A percentile compares a stretch with the other conserved stretches of the same genome.
These are phyloP conservation scores for Lamellibrachia luymesi DNA, from an alignment of 1,140 invertebrate species.

Conservation along the genomic window DNA sequence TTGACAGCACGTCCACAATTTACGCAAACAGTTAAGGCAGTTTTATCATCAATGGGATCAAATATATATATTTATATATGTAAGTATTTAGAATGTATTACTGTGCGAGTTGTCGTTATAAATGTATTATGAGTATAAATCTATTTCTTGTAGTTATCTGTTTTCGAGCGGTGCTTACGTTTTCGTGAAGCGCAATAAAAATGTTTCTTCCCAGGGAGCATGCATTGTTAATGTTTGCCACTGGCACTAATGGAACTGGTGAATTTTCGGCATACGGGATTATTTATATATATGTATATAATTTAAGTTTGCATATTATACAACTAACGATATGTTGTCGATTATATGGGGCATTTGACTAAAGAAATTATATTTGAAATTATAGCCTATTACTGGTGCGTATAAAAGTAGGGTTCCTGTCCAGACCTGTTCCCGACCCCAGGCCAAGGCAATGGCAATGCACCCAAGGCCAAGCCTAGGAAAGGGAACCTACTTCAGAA, in stretches of 20 bases:
- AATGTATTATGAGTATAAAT: background rate
- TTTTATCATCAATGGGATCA: background rate
- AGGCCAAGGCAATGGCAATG: too few species aligned
- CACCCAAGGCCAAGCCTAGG: too few species aligned
- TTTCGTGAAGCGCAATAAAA: background rate
- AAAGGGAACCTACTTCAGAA: too few species aligned
- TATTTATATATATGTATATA: background rate
- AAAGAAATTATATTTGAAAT: too few species aligned
- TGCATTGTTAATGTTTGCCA: background rate
- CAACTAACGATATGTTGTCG: too few species aligned
- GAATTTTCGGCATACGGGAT: background rate
- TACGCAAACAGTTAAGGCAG: background rate
- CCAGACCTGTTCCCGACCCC: too few species aligned
- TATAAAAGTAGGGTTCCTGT: too few species aligned
- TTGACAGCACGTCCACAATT: background rate
- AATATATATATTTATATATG: background rate
- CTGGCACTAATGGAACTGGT: too few species aligned
- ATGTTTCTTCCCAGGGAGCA: background rate
- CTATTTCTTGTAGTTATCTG: background rate
- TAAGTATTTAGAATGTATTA: background rate
- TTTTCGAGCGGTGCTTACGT: background rate
- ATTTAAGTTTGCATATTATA: too few species aligned
- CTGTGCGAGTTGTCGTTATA: background rate
- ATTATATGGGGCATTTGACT: too few species aligned
- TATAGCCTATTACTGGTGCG: too few species aligned